Conservation (phyloP, 2,888 invertebrate genomes). For the Leptopilina drosophilae region DNA sequence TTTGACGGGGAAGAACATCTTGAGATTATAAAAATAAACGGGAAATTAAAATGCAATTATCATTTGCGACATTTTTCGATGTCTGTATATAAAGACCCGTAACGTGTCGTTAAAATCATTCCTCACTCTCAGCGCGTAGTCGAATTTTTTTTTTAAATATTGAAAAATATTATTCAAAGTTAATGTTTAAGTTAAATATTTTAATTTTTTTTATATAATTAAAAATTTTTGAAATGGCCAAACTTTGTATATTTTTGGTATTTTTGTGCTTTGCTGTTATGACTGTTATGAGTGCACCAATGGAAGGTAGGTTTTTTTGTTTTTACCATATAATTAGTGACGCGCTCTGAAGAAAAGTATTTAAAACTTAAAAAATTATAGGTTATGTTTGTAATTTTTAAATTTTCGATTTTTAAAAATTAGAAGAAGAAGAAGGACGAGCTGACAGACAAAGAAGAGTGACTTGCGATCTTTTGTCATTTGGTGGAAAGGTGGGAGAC, state of each 20-base stretch:
- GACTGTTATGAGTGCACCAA: background rate
- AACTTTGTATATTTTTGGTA: background rate
- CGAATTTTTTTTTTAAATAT: too few species aligned
- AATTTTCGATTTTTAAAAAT: background rate
- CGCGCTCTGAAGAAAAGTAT: too few species aligned
- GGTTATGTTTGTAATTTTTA: too few species aligned
- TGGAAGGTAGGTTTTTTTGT: background rate
- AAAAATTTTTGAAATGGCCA: too few species aligned
- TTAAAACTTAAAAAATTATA: too few species aligned
- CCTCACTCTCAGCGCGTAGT: background rate
- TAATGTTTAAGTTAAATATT: background rate
- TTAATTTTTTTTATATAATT: too few species aligned
- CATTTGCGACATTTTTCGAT: background rate
- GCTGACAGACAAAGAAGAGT: slow-evolving; percentile 68
- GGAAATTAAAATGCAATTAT: background rate
- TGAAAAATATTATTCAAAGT: too few species aligned
- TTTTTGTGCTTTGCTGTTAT: background rate
- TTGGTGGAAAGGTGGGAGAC: slow-evolving; percentile 59
- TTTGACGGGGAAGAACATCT: too few species aligned
- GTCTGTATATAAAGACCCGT: background rate
- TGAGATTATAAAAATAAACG: too few species aligned
- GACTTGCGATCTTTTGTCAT: slow-evolving; percentile 68
- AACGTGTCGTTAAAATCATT: background rate
- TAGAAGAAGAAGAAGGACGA: slow-evolving; percentile 56
- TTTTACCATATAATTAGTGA: too few species aligned